Percentiles rank a stretch among this genome's conserved stretches.
phyloP scores from a whole-genome alignment of 1,140 invertebrate genomes.

The Euglossa dilemma region DNA sequence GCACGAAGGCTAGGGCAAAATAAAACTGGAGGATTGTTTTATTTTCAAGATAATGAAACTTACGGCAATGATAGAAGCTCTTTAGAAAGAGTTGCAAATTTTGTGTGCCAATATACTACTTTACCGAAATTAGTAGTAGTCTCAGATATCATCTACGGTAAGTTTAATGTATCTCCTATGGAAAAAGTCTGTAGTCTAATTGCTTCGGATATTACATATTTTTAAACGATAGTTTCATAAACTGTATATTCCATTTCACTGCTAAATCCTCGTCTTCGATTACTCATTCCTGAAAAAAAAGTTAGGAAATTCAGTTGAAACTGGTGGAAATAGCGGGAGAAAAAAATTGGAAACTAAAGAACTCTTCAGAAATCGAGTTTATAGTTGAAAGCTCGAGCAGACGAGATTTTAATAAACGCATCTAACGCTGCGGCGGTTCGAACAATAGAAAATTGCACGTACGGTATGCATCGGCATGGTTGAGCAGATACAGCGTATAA shows the following conservation, averaged over 20 bases:
- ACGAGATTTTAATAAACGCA: constrained; percentile 23
- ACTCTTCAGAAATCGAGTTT: background rate
- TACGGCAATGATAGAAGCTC: too few relatives aligned
- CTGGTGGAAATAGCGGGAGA: too few relatives aligned
- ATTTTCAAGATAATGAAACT: too few relatives aligned
- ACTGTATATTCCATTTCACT: background rate
- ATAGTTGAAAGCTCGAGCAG: background rate
- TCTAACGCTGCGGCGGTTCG: background rate
- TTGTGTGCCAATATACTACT: background rate
- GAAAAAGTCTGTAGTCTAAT: too few relatives aligned
- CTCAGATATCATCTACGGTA: background rate
- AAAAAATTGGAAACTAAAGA: background rate
- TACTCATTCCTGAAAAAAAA: background rate
- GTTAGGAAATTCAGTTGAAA: background rate
- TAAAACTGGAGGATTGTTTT: too few relatives aligned
- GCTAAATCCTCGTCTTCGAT: background rate
- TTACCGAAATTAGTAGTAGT: background rate
- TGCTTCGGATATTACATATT: too few relatives aligned
- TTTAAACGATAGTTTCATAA: too few relatives aligned
- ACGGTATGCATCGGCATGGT: constrained; percentile 30
- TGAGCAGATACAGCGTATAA: constrained; percentile 38
- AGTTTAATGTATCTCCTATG: background rate
- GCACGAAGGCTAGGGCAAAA: background rate
- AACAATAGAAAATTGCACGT: constrained; percentile 17
- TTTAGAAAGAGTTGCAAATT: too few relatives aligned